Evolutionary conservation across 2,888 invertebrate species (phyloP), one percentile per base, ranked within the genome.

Genomic region (Vandiemenella viatica): DNA sequence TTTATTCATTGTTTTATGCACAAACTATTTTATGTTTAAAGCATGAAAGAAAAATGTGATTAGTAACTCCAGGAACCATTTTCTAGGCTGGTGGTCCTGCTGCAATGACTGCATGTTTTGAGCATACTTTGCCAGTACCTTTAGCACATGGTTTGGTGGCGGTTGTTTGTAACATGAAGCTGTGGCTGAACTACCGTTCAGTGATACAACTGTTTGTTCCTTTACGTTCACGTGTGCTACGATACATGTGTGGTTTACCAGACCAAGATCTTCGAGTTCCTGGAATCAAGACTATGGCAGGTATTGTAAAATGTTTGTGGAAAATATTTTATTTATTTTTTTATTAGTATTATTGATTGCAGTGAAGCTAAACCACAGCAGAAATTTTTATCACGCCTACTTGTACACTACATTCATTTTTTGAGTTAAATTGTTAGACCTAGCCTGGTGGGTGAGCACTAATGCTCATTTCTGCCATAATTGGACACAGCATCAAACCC

Each of bases 121-220:
- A 87, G 58, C 73, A 75, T 55, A 83, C 88, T 40, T 70, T 95
- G 59, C 88, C 92, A 1, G 77, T 91, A 55, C 83, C 86, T 43
- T 81, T 90, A 64, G 92, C 92, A 13, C 92, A 93, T 73, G 83
- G 89, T 37, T 84, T 93, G 67, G 88, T 92, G 57, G 85, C 87
- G 53, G 83, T 91, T 57, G 84, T 92, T 52, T 89, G 91, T 51
- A 92, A 93, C 74, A 75, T 93, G 48, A 90, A 93, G 63, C 70
- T 92, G 26, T 93, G 92, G 92, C 75, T 93, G 59, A 93, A 92
- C 68, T 89, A 87, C 62, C 80, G 86, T 60, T 87, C 89, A 55
- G 84, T 92, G 55, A 79, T 89, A 57, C 88, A 90, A 62, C 74
- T 88, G 55, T 84, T 92, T 62, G 83, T 91, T 65, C 91, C 91